These are phyloP conservation scores for Arenicola marina DNA, from an alignment of 2,888 invertebrate species.

Conservation along the genomic window DNA sequence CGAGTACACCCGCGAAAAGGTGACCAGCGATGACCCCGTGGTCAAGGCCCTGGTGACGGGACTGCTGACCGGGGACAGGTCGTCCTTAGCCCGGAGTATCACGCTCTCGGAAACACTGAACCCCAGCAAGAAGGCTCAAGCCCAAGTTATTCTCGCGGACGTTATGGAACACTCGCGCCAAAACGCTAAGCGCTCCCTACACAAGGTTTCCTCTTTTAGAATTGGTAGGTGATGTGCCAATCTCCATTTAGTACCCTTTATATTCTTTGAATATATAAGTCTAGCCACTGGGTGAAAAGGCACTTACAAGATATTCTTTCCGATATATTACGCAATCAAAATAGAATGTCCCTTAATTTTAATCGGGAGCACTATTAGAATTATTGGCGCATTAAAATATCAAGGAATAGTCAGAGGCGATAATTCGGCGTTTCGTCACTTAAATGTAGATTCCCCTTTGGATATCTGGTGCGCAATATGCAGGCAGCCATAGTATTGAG, in stretches of 20 bases:
- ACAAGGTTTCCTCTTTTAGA: slow-evolving; percentile 43
- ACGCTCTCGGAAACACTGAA: slow-evolving; percentile 64
- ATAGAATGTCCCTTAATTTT: not conserved
- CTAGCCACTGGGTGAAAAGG: no score
- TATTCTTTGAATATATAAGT: no score
- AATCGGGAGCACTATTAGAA: not conserved
- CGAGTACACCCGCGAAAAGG: not conserved
- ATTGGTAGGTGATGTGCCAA: slow-evolving; percentile 58
- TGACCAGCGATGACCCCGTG: slow-evolving; percentile 25
- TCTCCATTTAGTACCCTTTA: no score
- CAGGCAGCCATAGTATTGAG: no score
- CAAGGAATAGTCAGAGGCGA: no score
- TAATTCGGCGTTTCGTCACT: no score
- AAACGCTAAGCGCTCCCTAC: slow-evolving; percentile 27
- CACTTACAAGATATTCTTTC: no score
- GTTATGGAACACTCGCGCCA: slow-evolving; percentile 48
- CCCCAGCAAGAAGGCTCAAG: slow-evolving; percentile 59
- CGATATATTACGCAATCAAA: no score
- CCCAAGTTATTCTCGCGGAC: slow-evolving; percentile 55
- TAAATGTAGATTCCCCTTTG: no score
- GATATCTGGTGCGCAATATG: no score
- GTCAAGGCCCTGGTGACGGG: slow-evolving; percentile 42
- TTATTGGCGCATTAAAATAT: no score
- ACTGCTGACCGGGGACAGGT: slow-evolving; percentile 51
- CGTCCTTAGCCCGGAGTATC: slow-evolving; percentile 62